Base-by-base conservation (phyloP, 1,140 invertebrate species). In the Hormaphis cornu region DNA sequence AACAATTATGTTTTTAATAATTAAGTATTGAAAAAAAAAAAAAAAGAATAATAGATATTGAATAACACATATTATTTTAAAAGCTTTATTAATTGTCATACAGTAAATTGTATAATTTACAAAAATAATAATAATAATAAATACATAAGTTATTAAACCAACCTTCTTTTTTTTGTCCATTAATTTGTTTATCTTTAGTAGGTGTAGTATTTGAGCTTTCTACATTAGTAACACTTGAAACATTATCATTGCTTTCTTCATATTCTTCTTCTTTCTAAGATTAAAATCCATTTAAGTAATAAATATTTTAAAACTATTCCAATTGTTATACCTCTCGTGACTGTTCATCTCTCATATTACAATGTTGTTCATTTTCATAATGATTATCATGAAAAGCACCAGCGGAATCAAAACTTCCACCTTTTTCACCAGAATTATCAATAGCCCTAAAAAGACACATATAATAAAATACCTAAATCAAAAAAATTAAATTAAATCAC, bases 401-500 rank as follows among this genome's bases (percentile, higher is more conserved):
- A 56, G 83, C 85, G 2, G 90, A 83, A 79, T 94, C 91, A 79
- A 94, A 94, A 69, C 87, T 90, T 16, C 91, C 91, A 33, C 90
- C 87, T 70, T 85, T 84, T 77, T 91, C 89, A 28, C 83, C 83
- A 33, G 84, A 82, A 77, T 88, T 87, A 74, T 89, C 87, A 50
- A 82, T 88, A 6, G 86, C 87, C 86, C 81, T 81, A 71, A 44
- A 70, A 72, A 50, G 50, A 52, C 16, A 59, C 20, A 66, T 48
- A 12, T 24, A 16, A 50, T 18, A 26, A 4, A 8, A 33, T 46
- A 30, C 5, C 3, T 33, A 22, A 59, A 16, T 52, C 35, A 50
- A 70, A 12, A 7, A 53, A 26, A 12, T 28, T 1, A 20, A 53
- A 52, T 35, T 24, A 9, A 69, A 22, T 0, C 28, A 69, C 70